phyloP scores from a whole-genome alignment of 1,140 invertebrate genomes.

The Probaryconus sp. region DNA sequence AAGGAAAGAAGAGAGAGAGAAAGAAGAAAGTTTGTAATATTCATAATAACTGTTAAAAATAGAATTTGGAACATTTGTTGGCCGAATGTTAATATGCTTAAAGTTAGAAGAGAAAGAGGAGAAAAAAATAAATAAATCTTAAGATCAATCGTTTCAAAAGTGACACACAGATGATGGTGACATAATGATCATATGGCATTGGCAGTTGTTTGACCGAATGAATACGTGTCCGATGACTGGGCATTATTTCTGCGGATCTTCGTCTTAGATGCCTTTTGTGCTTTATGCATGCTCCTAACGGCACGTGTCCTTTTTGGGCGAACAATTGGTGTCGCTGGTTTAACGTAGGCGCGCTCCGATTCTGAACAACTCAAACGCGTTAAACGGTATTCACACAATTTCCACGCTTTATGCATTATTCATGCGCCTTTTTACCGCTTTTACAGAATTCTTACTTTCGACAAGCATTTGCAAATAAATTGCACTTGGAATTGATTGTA shows the following conservation, averaged over 20 bases:
- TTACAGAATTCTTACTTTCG: conserved; percentile 2
- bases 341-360: conserved; percentile 48
- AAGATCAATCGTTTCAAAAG: conserved; percentile 2
- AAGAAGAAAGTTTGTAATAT: too few species aligned
- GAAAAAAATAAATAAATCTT: too few species aligned
- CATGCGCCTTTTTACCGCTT: conserved; percentile 26
- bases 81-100: too few species aligned
- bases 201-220: conserved; percentile 46
- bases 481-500: conserved; percentile 9
- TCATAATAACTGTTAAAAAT: too few species aligned
- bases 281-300: conserved; percentile 42
- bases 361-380: conserved; percentile 30
- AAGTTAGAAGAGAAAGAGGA: too few species aligned
- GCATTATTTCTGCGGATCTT: conserved; percentile 41
- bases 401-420: conserved; percentile 41
- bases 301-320: conserved; percentile 53
- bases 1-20: too few species aligned
- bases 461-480: conserved; percentile 19
- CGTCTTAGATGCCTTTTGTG: conserved; percentile 30
- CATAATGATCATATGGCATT: conserved; percentile 35
- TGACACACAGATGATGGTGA: conserved; percentile 23
- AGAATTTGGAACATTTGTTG: too few species aligned
- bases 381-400: conserved; percentile 42
- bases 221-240: conserved; percentile 36
- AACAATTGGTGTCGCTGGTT: conserved; percentile 55